Evolutionary conservation across 2,888 invertebrate genomes (phyloP), one percentile per base, ranked within the genome.

Genomic region (Thereva unica): DNA sequence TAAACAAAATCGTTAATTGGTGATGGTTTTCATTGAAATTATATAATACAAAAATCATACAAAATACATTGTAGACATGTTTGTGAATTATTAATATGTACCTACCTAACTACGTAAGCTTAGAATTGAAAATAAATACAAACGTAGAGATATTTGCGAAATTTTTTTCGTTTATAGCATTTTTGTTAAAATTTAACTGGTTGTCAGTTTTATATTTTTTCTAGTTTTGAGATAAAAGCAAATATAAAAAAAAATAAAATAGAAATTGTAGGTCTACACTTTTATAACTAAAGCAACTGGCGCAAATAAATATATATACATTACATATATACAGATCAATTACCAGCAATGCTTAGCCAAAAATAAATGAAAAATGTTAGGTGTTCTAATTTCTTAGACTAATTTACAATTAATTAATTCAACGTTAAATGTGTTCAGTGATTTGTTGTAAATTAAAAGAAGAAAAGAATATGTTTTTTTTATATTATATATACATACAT

Each of bases 1-100:
- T 38, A 59, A 47, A 38, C 23, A 8, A 47, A 37, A 47, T 38
- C 10, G 47, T 4, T 56, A 9, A 59, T 59, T 59, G 57, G 47
- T 45, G 37, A 37, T 59, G 45, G 44, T 37, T 50, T 59, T 57
- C 38, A 45, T 38, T 52, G 37, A 38, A 7, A 10, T n/a, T 38
- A 34, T 10, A 6, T n/a, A 35, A 53, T 38, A 53, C 53, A 38
- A 53, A 38, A 53, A 53, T 2, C 9, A 53, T 34, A 23, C 23
- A 23, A 23, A 23, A 23, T 23, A 23, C 23, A 23, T 23, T 23
- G 23, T 23, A 23, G 23, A 23, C 23, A 23, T 23, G 23, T 23
- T 23, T 23, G 23, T 23, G 23, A 23, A 23, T 23, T 23, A 23
- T 23, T 23, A 23, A 23, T 23, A 23, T 23, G 23, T 23, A 23